phyloP scores from a whole-genome alignment of 1,140 invertebrate genomes.

The Radopholus similis region DNA sequence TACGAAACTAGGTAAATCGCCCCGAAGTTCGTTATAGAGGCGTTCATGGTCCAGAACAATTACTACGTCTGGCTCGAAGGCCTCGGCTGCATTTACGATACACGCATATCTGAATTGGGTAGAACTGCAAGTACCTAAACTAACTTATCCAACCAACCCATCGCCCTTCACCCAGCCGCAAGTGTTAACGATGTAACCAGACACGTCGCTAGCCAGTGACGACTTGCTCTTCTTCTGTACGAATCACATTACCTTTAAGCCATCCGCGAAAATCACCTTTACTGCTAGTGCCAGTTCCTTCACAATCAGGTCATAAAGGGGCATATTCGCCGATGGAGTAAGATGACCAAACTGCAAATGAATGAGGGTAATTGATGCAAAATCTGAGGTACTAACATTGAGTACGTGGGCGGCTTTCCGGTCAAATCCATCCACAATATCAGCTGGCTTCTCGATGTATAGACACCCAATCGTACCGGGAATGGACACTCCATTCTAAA shows the following conservation, averaged over 20 bases:
- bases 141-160: constrained; percentile 69
- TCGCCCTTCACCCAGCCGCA: constrained; percentile 91
- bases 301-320: constrained; percentile 80
- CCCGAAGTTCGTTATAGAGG: constrained; percentile 30
- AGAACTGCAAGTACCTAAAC: background rate
- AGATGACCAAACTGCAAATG: constrained; percentile 92
- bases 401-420: constrained; percentile 36
- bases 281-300: constrained; percentile 80
- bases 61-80: constrained; percentile 88
- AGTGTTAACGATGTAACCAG: constrained; percentile 95
- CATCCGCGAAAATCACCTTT: too few species aligned
- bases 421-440: constrained; percentile 54
- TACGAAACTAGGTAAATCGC: constrained; percentile 31
- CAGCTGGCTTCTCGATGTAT: constrained; percentile 49
- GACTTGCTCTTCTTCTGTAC: constrained; percentile 69
- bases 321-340: constrained; percentile 72
- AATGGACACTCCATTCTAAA: constrained; percentile 40
- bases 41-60: constrained; percentile 81
- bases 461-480: constrained; percentile 52
- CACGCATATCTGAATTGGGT: constrained; percentile 61
- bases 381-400: constrained; percentile 32
- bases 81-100: constrained; percentile 74
- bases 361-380: background rate
- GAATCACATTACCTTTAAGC: too few species aligned
- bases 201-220: constrained; percentile 66